These are phyloP conservation scores for Characodon lateralis DNA, from an alignment of 2,797 vertebrate species.

Conservation along the genomic window DNA sequence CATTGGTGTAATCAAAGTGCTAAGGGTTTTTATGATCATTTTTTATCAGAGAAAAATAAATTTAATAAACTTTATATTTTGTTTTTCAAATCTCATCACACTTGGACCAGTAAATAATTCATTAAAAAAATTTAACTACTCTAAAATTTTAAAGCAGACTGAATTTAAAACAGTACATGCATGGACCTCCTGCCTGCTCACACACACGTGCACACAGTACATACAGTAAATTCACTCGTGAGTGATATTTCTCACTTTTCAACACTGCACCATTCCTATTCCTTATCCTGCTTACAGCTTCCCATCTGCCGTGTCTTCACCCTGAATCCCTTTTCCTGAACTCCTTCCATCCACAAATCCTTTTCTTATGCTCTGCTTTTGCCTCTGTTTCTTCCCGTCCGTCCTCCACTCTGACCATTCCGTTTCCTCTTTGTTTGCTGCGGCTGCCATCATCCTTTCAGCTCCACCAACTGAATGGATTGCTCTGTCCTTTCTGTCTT, in stretches of 20 bases:
- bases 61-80: background rate
- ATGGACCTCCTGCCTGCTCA: background rate
- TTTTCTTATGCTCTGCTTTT: background rate
- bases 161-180: background rate
- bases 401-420: background rate
- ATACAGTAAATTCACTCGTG: background rate
- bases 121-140: background rate
- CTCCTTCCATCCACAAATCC: slow-evolving; percentile 5
- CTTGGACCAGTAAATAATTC: background rate
- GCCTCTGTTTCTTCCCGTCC: background rate
- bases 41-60: background rate
- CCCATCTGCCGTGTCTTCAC: background rate
- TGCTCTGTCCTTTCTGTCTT: slow-evolving; percentile 76
- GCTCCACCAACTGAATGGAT: slow-evolving; percentile 57
- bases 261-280: background rate
- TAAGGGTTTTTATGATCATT: background rate
- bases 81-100: background rate
- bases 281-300: background rate
- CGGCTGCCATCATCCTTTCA: slow-evolving; percentile 24
- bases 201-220: background rate
- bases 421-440: background rate
- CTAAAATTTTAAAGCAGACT: background rate
- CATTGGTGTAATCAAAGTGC: slow-evolving; percentile 3
- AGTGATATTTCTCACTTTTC: background rate
- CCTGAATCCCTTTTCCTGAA: slow-evolving; percentile 17